A percentile compares a stretch with the other conserved stretches of the same genome.
Evolutionary conservation across 2,113 vertebrate genomes (phyloP).

Genomic region (Ariopsis seemanni): DNA sequence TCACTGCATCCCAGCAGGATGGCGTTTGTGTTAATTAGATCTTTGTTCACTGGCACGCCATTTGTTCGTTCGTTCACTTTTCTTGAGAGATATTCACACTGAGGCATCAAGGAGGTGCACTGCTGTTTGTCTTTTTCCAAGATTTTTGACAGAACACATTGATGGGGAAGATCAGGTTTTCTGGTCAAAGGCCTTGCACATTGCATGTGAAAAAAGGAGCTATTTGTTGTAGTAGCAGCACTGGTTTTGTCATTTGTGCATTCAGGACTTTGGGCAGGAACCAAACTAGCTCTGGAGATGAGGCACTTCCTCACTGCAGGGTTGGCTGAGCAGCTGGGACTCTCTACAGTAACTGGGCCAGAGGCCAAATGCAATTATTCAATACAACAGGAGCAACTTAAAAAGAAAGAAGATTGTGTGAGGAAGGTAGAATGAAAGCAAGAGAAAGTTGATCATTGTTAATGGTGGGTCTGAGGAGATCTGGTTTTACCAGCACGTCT

Average conservation of each 20-base stretch:
- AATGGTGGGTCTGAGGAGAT: background rate
- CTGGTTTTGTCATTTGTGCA: slow-evolving; percentile 1
- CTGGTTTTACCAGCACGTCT: background rate
- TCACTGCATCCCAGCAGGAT: slow-evolving; percentile 13
- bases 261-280: slow-evolving; percentile 15
- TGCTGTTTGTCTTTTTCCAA: background rate
- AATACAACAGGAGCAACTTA: background rate
- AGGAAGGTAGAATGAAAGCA: slow-evolving; percentile 1
- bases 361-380: slow-evolving; percentile 16
- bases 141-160: background rate
- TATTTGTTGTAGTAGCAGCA: background rate
- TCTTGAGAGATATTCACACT: background rate
- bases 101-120: slow-evolving; percentile 2
- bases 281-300: background rate
- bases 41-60: background rate
- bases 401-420: background rate
- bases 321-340: slow-evolving; percentile 19
- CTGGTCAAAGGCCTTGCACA: background rate
- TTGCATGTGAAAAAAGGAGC: background rate
- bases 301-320: slow-evolving; percentile 9
- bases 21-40: slow-evolving; percentile 12
- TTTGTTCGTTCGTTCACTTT: background rate
- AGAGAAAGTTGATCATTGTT: background rate
- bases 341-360: slow-evolving; percentile 34
- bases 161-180: background rate